A percentile compares a stretch with the other conserved stretches of the same genome.
These are phyloP conservation scores for Sakesphorus luctuosus DNA, from an alignment of 2,113 vertebrate genomes.

Conservation along the genomic window DNA sequence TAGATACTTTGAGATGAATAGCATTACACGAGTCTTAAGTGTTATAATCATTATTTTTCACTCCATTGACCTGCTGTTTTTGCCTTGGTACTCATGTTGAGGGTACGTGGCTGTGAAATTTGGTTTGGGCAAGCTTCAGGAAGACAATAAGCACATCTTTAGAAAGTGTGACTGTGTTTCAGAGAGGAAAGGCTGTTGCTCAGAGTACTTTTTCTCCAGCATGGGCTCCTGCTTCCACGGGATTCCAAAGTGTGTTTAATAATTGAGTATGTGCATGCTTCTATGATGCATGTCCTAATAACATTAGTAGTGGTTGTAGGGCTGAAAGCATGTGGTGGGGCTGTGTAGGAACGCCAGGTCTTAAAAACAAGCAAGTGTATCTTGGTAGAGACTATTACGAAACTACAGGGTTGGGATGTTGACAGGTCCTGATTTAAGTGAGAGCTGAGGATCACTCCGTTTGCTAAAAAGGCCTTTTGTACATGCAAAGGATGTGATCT, in stretches of 20 bases:
- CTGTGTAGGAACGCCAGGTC: neutral
- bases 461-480: neutral
- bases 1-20: neutral
- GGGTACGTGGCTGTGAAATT: neutral
- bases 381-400: neutral
- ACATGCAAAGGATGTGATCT: fast-evolving
- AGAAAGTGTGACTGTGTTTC: neutral
- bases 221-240: neutral
- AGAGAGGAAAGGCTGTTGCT: neutral
- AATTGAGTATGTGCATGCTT: neutral
- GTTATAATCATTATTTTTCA: neutral
- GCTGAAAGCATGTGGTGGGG: neutral
- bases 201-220: neutral
- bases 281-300: neutral
- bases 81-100: neutral
- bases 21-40: neutral
- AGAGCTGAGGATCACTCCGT: neutral
- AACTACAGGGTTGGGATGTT: neutral
- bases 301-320: neutral
- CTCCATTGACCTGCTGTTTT: neutral
- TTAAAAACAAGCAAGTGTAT: neutral
- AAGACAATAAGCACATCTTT: neutral
- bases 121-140: neutral
- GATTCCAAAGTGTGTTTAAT: neutral
- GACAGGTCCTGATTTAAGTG: neutral